Evolutionary conservation across 2,888 invertebrate species (phyloP), one percentile per base, ranked within the genome.

Genomic region (Mesodorylaimus sp.): DNA sequence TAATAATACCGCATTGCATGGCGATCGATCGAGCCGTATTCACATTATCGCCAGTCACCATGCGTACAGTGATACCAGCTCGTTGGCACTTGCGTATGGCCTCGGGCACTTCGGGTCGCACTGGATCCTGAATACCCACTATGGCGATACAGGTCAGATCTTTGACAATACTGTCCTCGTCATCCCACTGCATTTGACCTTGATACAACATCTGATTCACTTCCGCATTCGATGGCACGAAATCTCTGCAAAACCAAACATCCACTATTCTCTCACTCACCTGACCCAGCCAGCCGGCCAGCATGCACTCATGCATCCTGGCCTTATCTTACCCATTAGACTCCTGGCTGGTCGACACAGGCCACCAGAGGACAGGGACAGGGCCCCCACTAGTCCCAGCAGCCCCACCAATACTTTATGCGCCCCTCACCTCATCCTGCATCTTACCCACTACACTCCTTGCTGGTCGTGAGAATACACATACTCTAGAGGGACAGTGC

Each of bases 21-120:
- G 97, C 93, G 66, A 97, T 99, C 52, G 95, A 93, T 52, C 91
- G 78, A 38, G 95, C 95, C 38, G 97, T 99, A 74, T 95, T 72
- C 29, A 74, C 66, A 55, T 74, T 73, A 59, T 73, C 72, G 26
- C 72, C 73, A 2, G 73, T 73, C 24, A 73, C 73, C 73, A 73
- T 73, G 47, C 73, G 63, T 10, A 73, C 72, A 13, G 66, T 66
- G 52, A 73, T 72, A 32, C 73, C 73, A 2, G 73, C 66, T 23
- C 58, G 54, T 57, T 72, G 70, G 58, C 73, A 73, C 53, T 68
- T 68, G 44, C 57, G 60, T 47, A 73, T 73, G 23, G 73, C 71
- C 32, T 65, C 68, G 1, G 73, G 73, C 21, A 71, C 71, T 28
- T 71, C 70, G 19, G 66, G 67, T 57, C 73, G 57, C 47, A 74